Evolutionary conservation across 2,113 vertebrate genomes (phyloP).

Genomic region (Laticauda laticaudata): DNA sequence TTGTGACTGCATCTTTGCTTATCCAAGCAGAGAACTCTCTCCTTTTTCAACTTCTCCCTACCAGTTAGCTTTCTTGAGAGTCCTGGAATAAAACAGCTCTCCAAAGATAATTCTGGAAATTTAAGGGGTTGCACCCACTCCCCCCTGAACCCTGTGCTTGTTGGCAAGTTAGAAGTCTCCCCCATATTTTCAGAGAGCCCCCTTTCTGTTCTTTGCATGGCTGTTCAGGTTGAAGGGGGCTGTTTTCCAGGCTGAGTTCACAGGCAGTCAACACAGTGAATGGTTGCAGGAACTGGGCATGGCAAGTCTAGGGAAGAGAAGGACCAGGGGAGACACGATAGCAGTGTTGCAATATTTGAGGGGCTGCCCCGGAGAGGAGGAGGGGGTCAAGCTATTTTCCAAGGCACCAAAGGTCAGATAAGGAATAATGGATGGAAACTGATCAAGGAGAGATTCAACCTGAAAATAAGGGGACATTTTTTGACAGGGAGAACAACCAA

Average conservation of each 20-base stretch:
- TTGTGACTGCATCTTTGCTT: slow-evolving; percentile 17
- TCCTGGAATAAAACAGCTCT: neutral
- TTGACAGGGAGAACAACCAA: too few relatives aligned
- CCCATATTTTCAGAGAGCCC: neutral
- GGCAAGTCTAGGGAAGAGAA: too few relatives aligned
- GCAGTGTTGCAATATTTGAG: too few relatives aligned
- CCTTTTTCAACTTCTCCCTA: neutral
- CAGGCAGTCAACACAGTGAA: too few relatives aligned
- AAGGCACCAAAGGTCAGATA: too few relatives aligned
- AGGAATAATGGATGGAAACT: too few relatives aligned
- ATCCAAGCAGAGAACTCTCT: neutral
- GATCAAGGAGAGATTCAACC: too few relatives aligned
- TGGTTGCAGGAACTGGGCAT: too few relatives aligned
- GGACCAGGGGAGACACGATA: too few relatives aligned
- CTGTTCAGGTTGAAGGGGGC: neutral
- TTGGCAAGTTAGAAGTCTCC: neutral
- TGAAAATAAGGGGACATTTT: too few relatives aligned
- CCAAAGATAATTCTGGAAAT: neutral
- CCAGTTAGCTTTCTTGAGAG: slow-evolving; percentile 2
- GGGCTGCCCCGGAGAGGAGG: too few relatives aligned
- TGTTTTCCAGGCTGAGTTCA: neutral
- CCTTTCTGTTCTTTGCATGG: neutral
- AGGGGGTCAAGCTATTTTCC: too few relatives aligned
- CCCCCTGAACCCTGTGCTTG: neutral
- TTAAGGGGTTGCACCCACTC: neutral